Evolutionary conservation across 2,113 vertebrate genomes (phyloP).

Genomic region (Sakesphorus luctuosus): DNA sequence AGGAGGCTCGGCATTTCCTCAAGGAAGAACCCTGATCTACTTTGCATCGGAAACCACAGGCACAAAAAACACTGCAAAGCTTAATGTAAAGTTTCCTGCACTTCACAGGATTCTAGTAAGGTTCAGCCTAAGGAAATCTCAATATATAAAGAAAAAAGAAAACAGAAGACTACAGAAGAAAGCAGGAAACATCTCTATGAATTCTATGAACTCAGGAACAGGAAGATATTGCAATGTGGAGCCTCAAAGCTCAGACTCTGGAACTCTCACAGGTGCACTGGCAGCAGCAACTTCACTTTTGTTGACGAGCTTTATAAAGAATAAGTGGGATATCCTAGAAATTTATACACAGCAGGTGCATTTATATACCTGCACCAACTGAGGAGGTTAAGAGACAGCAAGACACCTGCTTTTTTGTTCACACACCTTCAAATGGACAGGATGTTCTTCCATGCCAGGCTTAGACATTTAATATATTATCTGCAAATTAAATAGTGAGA

Average conservation of each 20-base stretch:
- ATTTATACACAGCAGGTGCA: background rate
- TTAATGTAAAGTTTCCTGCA: background rate
- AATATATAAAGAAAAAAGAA: background rate
- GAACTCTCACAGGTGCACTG: background rate
- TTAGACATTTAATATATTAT: background rate
- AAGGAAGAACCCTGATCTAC: background rate
- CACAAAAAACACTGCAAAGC: background rate
- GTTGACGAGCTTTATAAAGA: background rate
- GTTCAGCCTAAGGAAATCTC: background rate
- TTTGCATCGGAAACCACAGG: background rate
- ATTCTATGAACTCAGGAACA: too few species aligned
- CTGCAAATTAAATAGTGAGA: background rate
- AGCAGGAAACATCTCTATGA: background rate
- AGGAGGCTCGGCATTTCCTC: background rate
- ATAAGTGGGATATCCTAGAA: background rate
- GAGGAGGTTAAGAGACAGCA: background rate
- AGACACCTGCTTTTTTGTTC: background rate
- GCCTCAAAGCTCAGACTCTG: background rate
- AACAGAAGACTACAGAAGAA: background rate
- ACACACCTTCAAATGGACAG: background rate
- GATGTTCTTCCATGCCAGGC: background rate
- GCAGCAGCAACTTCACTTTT: background rate
- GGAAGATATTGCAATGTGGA: rapidly evolving
- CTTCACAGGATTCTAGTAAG: background rate
- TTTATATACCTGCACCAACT: background rate